Base-by-base conservation (phyloP, 2,888 invertebrate species). In the Leptopterna dolabrata region DNA sequence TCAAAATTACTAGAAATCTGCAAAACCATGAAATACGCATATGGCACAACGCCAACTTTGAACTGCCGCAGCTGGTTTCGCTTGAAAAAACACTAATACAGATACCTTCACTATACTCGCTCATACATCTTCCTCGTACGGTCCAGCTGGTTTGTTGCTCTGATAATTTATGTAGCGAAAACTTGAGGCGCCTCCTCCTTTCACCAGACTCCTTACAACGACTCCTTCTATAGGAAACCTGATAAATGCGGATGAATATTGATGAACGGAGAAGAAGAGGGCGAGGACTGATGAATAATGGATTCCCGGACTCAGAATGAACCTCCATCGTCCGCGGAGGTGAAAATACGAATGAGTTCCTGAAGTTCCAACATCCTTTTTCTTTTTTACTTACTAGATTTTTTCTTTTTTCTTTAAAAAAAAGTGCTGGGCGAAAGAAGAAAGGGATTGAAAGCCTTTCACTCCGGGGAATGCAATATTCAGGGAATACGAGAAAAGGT, bases 171-270 rank as follows among this genome's bases (percentile, higher is more conserved):
- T 24, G 63, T 24, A 36, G 36, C n/a, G 51, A 51, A 51, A 51
- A 51, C n/a, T n/a, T 51, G n/a, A 51, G 51, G 27, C 24, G 24
- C 27, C 63, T 63, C 63, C 63, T 63, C 9, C 27, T 27, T 55
- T 19, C n/a, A 43, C 63, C 24, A 63, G 19, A n/a, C 63, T 63
- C 63, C 63, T 63, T 63, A 63, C 24, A 63, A 3, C 24, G 24
- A 27, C 63, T 63, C 63, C 63, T 63, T 63, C 63, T 63, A 63
- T 63, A 63, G 63, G 7, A 63, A 63, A 63, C 63, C 63, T 63
- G 63, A 63, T 63, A 81, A 51, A 81, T 81, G 45, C 55, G 81
- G 81, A 81, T 81, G 81, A 81, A 81, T 81, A 81, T 81, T 81
- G 81, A 81, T 81, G 81, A 51, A 30, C 47, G 29, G 51, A 7